These are phyloP conservation scores for Aphelocoma californica DNA, from an alignment of 2,797 vertebrate species.

Conservation along the genomic window DNA sequence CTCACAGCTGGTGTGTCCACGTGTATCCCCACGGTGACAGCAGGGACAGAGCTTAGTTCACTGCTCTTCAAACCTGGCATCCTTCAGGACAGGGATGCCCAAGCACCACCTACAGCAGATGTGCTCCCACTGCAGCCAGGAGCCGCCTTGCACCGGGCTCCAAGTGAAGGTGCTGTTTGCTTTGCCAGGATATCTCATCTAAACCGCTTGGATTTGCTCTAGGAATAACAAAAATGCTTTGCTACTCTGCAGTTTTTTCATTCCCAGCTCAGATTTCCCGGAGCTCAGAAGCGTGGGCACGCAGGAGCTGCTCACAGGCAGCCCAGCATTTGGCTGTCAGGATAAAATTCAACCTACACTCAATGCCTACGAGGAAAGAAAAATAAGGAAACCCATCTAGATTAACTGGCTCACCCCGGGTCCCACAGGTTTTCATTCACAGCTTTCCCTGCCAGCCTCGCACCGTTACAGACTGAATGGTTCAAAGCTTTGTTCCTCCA, in stretches of 20 bases:
- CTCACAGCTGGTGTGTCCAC: neutral
- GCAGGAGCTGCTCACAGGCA: neutral
- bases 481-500: slow-evolving; percentile 46
- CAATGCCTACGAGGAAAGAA: slow-evolving; percentile 43
- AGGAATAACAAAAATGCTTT: slow-evolving; percentile 12
- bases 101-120: neutral
- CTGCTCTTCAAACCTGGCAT: neutral
- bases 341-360: slow-evolving; percentile 40
- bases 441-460: slow-evolving; percentile 32
- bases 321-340: slow-evolving; percentile 13
- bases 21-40: rapidly evolving
- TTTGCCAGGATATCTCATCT: neutral
- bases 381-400: slow-evolving; percentile 60
- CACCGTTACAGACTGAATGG: neutral
- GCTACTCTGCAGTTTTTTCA: neutral
- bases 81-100: neutral
- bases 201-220: neutral
- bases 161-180: neutral
- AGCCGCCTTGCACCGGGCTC: neutral
- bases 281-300: slow-evolving; percentile 3
- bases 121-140: neutral
- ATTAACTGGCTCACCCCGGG: slow-evolving; percentile 18
- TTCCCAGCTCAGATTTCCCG: neutral
- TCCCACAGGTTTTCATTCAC: slow-evolving; percentile 54
- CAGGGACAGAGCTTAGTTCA: neutral